Percentiles rank a stretch among this genome's conserved stretches.
Conservation (phyloP, 2,888 invertebrate species). For the Zygothrica quintamaculata region DNA sequence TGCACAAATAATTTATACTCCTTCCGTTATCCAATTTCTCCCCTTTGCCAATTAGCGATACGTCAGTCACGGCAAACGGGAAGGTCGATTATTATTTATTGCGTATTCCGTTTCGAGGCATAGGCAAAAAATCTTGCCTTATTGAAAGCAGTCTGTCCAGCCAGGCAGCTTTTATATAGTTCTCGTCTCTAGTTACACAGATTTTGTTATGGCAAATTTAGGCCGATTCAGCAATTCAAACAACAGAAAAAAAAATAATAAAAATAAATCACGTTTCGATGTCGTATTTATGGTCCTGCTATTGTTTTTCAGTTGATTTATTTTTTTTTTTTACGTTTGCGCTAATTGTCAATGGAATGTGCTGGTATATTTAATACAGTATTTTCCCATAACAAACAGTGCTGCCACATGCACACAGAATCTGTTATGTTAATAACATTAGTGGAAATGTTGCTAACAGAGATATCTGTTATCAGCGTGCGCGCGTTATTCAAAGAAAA, state of each 20-base stretch:
- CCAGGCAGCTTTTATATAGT: neutral
- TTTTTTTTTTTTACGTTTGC: slow-evolving; percentile 50
- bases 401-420: slow-evolving; percentile 15
- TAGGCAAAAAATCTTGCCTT: slow-evolving; percentile 24
- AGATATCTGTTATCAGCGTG: neutral
- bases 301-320: slow-evolving; percentile 48
- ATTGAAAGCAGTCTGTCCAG: slow-evolving; percentile 1
- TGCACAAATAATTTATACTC: no score
- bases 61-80: slow-evolving; percentile 10
- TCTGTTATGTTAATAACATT: slow-evolving; percentile 13
- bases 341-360: slow-evolving; percentile 68
- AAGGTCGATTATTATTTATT: slow-evolving; percentile 69
- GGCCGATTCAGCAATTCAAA: neutral
- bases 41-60: neutral
- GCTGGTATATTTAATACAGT: slow-evolving; percentile 48
- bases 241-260: no score
- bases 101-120: slow-evolving; percentile 59
- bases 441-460: neutral
- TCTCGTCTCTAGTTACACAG: slow-evolving; percentile 10
- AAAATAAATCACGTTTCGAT: slow-evolving; percentile 49
- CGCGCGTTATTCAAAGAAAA: neutral
- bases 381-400: slow-evolving; percentile 42
- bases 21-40: neutral
- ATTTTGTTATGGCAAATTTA: neutral
- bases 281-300: slow-evolving; percentile 46